Evolutionary conservation across 2,113 vertebrate genomes (phyloP).

Genomic region (Myocastor coypus): DNA sequence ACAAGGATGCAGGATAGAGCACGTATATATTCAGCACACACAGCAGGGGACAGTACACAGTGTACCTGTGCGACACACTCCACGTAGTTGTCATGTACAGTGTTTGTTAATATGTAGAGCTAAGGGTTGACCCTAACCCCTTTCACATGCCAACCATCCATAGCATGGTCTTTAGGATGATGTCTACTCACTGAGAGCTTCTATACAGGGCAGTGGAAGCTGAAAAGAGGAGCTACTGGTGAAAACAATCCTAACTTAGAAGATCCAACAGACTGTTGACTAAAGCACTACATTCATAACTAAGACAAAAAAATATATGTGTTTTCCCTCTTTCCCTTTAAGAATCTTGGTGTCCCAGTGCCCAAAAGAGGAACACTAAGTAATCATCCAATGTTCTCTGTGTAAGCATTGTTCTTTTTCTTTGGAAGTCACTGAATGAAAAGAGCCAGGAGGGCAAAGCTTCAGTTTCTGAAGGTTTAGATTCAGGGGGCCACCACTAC

Average conservation of each 20-base stretch:
- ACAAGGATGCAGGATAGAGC: rapidly evolving
- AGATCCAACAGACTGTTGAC: not conserved
- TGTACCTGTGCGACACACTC: not conserved
- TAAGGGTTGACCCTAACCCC: not conserved
- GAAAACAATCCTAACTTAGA: not conserved
- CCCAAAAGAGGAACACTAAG: not conserved
- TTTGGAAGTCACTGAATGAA: not conserved
- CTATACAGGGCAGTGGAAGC: not conserved
- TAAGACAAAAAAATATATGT: not conserved
- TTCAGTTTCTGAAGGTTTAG: not conserved
- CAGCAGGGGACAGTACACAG: not conserved
- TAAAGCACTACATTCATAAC: not conserved
- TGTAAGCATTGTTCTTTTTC: not conserved
- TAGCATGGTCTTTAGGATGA: not conserved
- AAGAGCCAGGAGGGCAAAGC: not conserved
- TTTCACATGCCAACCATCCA: not conserved
- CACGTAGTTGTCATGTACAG: not conserved
- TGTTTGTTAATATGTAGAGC: not conserved
- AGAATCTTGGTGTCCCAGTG: not conserved
- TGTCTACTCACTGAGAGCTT: not conserved
- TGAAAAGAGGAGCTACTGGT: not conserved
- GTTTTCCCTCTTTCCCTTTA: not conserved
- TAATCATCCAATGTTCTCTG: conserved; percentile 15
- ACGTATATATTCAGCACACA: too few species aligned
- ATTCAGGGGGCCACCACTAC: not conserved